phyloP scores from a whole-genome alignment of 2,113 vertebrate genomes.

The Melanocharis versteri region DNA sequence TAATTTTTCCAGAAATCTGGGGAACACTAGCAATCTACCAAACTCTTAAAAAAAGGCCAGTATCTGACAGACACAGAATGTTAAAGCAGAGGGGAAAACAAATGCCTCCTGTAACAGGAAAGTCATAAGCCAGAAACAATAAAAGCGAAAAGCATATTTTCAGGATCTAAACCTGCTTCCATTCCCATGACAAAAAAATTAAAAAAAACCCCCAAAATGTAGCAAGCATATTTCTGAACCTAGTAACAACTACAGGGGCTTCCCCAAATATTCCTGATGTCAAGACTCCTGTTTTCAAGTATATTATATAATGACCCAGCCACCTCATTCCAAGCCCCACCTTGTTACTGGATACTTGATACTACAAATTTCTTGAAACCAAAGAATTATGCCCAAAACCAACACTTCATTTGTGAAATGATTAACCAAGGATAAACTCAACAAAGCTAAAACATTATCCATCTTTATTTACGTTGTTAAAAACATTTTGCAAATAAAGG shows the following conservation, averaged over 20 bases:
- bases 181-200: background rate
- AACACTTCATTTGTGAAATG: background rate
- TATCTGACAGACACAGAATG: background rate
- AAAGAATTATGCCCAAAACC: background rate
- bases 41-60: background rate
- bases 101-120: background rate
- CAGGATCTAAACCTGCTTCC: background rate
- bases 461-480: background rate
- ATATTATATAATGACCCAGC: background rate
- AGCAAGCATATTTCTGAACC: background rate
- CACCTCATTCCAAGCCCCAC: background rate
- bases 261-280: background rate
- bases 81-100: background rate
- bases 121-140: background rate
- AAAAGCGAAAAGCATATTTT: background rate
- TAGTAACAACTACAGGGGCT: background rate
- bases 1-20: background rate
- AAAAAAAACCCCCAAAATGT: rapidly evolving
- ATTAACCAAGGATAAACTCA: background rate
- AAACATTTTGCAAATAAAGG: background rate
- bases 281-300: background rate
- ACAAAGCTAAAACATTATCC: background rate
- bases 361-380: background rate
- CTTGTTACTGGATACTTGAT: background rate
- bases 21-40: background rate